Conservation (phyloP, 2,113 vertebrate genomes). For the Otocyon megalotis region DNA sequence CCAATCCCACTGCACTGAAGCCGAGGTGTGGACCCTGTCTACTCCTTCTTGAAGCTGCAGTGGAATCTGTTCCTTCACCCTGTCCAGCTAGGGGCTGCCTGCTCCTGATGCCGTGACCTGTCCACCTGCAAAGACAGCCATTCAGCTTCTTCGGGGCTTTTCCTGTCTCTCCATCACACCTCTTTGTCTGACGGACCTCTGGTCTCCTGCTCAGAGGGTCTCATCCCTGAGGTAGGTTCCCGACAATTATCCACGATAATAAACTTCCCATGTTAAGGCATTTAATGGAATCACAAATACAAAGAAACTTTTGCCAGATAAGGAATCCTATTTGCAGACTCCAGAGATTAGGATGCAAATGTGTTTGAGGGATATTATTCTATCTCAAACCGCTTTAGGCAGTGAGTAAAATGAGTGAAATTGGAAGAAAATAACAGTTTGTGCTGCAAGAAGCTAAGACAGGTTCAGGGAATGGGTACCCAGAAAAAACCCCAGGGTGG, state of each 20-base stretch:
- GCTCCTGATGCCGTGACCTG: not conserved
- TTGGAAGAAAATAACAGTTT: not conserved
- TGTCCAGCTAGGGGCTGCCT: not conserved
- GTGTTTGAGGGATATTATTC: not conserved
- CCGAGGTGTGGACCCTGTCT: rapidly evolving
- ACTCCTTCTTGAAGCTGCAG: rapidly evolving
- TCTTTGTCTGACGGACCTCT: not conserved
- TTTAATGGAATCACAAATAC: not conserved
- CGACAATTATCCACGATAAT: not conserved
- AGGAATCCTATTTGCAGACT: not conserved
- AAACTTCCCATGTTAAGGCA: not conserved
- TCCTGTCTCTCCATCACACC: rapidly evolving
- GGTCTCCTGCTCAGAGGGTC: not conserved
- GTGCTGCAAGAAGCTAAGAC: not conserved
- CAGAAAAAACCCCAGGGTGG: not conserved
- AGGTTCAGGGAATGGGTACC: not conserved
- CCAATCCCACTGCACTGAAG: not conserved
- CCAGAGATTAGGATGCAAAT: not conserved
- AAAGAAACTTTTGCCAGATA: not conserved
- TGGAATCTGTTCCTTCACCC: rapidly evolving
- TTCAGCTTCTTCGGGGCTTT: not conserved
- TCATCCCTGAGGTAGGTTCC: not conserved
- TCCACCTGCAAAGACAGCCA: not conserved
- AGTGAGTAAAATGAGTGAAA: not conserved
- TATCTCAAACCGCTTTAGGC: not conserved